Evolutionary conservation across 2,888 invertebrate genomes (phyloP), one percentile per base, ranked within the genome.

Genomic region (Thelaira solivaga): DNA sequence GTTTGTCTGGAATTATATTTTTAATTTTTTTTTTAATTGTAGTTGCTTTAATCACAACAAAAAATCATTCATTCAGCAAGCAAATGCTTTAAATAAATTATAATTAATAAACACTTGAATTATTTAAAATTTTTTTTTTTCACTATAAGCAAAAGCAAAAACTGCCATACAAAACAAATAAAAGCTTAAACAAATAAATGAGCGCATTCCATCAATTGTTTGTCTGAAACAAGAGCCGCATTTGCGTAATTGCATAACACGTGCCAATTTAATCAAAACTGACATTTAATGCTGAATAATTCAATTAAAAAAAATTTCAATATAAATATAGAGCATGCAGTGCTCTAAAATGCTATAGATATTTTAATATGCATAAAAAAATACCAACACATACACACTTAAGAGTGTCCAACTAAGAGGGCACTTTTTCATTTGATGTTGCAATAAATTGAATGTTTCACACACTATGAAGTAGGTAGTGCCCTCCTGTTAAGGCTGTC

Each of bases 201-300:
- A 20, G 0, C 7, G 5, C 7, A 2, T 22, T 22, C n/a, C n/a
- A 41, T n/a, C 8, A 39, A 10, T 20, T 26, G 31, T 18, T 68
- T 6, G 16, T 39, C n/a, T 31, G 41, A 4, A 49, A 34, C 24
- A 41, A 51, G 11, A 65, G 41, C 24, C 6, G 16, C 20, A 51
- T 59, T 73, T 73, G 24, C 49, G 31, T 24, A 22, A 69, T n/a
- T 41, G 18, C 26, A 53, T 53, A 36, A 65, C 41, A 10, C 59
- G 65, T 65, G 39, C 24, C 53, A 67, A 65, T 61, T 59, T 45
- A 51, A 61, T 45, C 18, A 53, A 64, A 51, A 71, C 59, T 64
- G 64, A 53, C 64, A 76, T 65, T 59, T 53, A 39, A 55, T 67
- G 47, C 20, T 55, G 34, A 67, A 65, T 76, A 67, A 71, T 72